A percentile compares a stretch with the other conserved stretches of the same genome.
phyloP scores from a whole-genome alignment of 2,797 vertebrate species.

The Vultur gryphus region DNA sequence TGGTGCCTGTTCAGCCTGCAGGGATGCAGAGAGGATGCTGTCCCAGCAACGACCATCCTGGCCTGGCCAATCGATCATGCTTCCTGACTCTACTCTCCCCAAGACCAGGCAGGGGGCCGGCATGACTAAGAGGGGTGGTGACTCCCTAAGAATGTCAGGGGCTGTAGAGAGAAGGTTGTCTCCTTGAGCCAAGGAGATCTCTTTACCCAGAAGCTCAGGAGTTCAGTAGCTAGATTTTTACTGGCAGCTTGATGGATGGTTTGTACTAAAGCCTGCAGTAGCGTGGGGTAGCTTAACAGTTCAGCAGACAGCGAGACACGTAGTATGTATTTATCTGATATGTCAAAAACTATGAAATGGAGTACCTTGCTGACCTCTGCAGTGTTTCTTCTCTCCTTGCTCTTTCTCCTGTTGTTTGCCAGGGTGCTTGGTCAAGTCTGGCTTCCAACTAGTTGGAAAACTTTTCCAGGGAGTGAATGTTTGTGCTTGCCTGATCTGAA shows the following conservation, averaged over 20 bases:
- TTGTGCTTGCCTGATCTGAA: neutral
- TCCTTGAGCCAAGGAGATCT: neutral
- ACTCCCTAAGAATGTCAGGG: neutral
- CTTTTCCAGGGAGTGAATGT: neutral
- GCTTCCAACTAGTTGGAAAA: neutral
- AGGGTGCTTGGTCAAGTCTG: neutral
- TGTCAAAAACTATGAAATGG: neutral
- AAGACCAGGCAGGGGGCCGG: neutral
- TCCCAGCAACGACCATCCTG: neutral
- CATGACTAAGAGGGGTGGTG: neutral
- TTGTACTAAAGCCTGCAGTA: neutral
- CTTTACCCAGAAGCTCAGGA: neutral
- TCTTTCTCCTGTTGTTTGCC: neutral
- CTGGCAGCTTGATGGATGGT: neutral
- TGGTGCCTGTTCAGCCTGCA: neutral
- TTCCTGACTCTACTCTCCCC: neutral
- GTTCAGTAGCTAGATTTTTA: neutral
- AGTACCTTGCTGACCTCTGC: neutral
- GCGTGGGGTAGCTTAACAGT: neutral
- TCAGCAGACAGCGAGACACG: neutral
- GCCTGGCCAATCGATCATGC: accelerated
- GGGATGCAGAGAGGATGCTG: neutral
- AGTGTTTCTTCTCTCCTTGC: neutral
- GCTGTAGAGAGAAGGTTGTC: neutral
- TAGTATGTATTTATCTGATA: neutral